These are phyloP conservation scores for Dendrophyllia cribrosa DNA, from an alignment of 64 coral and sea anemone species.

Conservation along the genomic window DNA sequence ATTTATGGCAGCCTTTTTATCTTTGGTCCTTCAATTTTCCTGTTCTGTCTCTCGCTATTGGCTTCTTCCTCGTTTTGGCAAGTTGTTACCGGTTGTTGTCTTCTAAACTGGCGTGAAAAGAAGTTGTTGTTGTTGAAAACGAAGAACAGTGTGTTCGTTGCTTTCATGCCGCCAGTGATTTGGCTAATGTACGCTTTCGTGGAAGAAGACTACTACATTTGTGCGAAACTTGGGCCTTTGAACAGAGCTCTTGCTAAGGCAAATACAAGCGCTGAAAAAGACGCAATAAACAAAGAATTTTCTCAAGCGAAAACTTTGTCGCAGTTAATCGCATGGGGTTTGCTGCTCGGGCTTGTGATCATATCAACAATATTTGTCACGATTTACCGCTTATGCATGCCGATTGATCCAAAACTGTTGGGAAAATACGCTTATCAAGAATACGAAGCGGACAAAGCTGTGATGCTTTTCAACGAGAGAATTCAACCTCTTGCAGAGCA, in stretches of 20 bases:
- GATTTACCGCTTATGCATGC: slow-evolving; percentile 46
- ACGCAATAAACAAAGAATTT: slow-evolving; percentile 41
- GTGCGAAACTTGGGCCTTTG: slow-evolving; percentile 76
- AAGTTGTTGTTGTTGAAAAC: slow-evolving; percentile 66
- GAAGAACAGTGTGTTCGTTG: slow-evolving; percentile 64
- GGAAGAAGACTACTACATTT: slow-evolving; percentile 76
- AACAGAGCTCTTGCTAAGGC: slow-evolving; percentile 13
- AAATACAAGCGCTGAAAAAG: slow-evolving; percentile 41
- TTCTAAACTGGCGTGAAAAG: slow-evolving; percentile 26
- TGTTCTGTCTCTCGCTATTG: slow-evolving; percentile 68
- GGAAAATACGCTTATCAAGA: slow-evolving; percentile 64
- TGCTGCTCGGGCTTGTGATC: slow-evolving; percentile 57
- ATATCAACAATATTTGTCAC: slow-evolving; percentile 64
- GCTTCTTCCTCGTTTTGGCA: slow-evolving; percentile 66
- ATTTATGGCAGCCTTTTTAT: slow-evolving; percentile 69
- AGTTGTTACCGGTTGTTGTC: slow-evolving; percentile 67
- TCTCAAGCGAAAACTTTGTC: slow-evolving; percentile 64
- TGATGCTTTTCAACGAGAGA: slow-evolving; percentile 71
- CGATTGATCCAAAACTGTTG: slow-evolving; percentile 46
- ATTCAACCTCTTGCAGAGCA: slow-evolving; percentile 71
- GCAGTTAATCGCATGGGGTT: slow-evolving; percentile 77
- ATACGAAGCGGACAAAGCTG: slow-evolving; percentile 76
- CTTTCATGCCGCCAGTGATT: slow-evolving; percentile 70
- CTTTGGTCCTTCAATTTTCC: slow-evolving; percentile 56
- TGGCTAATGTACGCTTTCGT: slow-evolving; percentile 84